Evolutionary conservation across 2,888 invertebrate genomes (phyloP).

Genomic region (Camponotus fellah): DNA sequence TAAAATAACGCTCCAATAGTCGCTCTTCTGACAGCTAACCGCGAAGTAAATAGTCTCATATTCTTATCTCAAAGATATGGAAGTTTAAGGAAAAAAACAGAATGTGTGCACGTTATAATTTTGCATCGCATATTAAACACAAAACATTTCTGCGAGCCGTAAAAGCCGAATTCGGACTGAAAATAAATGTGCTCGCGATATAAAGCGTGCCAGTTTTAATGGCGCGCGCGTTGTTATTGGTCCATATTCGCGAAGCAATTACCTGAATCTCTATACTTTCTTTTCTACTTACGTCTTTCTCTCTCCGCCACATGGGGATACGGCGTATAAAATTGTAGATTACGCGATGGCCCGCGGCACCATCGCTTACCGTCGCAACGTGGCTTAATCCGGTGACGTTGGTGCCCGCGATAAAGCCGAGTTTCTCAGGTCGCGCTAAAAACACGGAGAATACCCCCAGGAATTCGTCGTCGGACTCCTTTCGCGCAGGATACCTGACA

Average conservation of each 20-base stretch:
- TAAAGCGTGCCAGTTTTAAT: background rate
- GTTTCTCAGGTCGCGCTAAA: conserved; percentile 62
- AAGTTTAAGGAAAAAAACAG: conserved; percentile 1
- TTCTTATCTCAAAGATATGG: background rate
- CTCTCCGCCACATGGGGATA: conserved; percentile 59
- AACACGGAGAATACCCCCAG: conserved; percentile 61
- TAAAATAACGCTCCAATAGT: background rate
- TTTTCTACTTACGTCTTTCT: conserved; percentile 54
- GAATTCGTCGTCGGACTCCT: conserved; percentile 64
- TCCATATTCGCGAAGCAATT: conserved; percentile 71
- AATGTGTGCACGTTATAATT: conserved; percentile 3
- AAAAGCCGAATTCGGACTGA: conserved; percentile 14
- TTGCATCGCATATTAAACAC: conserved; percentile 6
- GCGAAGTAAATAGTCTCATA: background rate
- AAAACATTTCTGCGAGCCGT: conserved; percentile 10
- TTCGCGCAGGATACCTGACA: conserved; percentile 58
- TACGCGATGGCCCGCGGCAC: conserved; percentile 75
- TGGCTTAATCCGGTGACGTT: conserved; percentile 75
- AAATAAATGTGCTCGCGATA: too few species aligned
- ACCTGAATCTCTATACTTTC: conserved; percentile 71
- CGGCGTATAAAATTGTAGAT: conserved; percentile 75
- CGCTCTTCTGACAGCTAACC: background rate
- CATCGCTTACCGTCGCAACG: conserved; percentile 72
- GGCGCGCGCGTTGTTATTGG: conserved; percentile 61
- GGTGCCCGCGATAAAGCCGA: conserved; percentile 73